Percentiles rank a stretch among this genome's conserved stretches.
These are phyloP conservation scores for Lophotriccus pileatus DNA, from an alignment of 2,797 vertebrate species.

Conservation along the genomic window DNA sequence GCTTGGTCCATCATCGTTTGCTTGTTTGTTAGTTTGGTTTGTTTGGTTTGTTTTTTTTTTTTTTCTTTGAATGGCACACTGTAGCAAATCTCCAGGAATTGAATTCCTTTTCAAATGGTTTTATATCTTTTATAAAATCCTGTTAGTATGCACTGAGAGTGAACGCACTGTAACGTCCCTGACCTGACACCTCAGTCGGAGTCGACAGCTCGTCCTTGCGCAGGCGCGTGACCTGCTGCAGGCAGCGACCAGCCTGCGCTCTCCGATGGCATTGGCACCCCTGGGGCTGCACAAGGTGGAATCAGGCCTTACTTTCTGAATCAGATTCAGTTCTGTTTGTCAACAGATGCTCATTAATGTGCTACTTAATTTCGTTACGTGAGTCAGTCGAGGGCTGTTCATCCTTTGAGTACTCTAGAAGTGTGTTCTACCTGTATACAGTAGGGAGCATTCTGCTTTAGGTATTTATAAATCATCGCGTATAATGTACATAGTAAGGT, in stretches of 20 bases:
- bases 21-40: background rate
- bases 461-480: slow-evolving; percentile 47
- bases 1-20: background rate
- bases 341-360: slow-evolving; percentile 53
- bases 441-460: slow-evolving; percentile 22
- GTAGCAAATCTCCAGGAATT: slow-evolving; percentile 21
- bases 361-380: slow-evolving; percentile 8
- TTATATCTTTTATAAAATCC: slow-evolving; percentile 43
- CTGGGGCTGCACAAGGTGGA: slow-evolving; percentile 52
- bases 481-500: slow-evolving; percentile 50
- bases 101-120: slow-evolving; percentile 51
- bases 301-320: slow-evolving; percentile 77
- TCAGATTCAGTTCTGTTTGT: slow-evolving; percentile 68
- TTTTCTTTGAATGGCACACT: slow-evolving; percentile 20
- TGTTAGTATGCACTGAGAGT: slow-evolving; percentile 66
- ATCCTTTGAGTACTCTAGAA: slow-evolving; percentile 52
- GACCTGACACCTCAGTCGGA: background rate
- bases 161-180: slow-evolving; percentile 34
- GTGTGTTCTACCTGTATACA: slow-evolving; percentile 9
- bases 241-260: background rate
- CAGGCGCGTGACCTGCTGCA: background rate
- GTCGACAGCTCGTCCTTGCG: background rate
- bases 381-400: slow-evolving; percentile 17
- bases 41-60: background rate
- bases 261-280: background rate